Base-by-base conservation (phyloP, 2,888 invertebrate genomes). In the Cybosia mesomella region DNA sequence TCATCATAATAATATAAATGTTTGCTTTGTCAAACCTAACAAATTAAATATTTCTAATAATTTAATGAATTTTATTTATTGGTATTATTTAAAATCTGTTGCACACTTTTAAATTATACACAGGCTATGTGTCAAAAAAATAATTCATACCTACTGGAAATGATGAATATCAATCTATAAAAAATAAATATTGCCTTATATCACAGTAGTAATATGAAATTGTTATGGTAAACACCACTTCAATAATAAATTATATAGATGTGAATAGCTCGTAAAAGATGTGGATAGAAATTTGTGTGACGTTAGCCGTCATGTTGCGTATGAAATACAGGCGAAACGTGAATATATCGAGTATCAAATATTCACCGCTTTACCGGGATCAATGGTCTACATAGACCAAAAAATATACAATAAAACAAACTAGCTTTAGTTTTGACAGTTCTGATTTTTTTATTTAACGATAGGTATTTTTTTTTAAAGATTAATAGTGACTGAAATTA, bases 301-400 rank as follows among this genome's bases (percentile, higher is more conserved):
- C 58, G 49, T 58, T 62, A 58, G 58, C 39, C 49, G 67, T 67
- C 62, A 67, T 43, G 22, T 62, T 67, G 67, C 32, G 67, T 62
- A 53, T 67, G 62, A 62, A 24, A 53, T 67, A 62, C 57, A 58
- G 49, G 22, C 49, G 34, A 62, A 62, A 67, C 62, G 58, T 67
- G 62, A 62, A 67, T 62, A 62, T 62, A 58, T 62, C 28, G 53
- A 54, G 21, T 36, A 60, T 21, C 32, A 58, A 64, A 34, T 11
- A 58, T 58, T 64, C 32, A 15, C 43, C 32, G 21, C 21, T 24
- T 28, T 49, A 49, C 21, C 32, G n/a, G n/a, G 32, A 64, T 24
- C 53, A 54, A 54, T 22, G 21, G 15, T 15, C 54, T 8, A 22
- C 63, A 22, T 13, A 54, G 53, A 5, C 39, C n/a, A 43, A 18